These are phyloP conservation scores for Byasa hedistus DNA, from an alignment of 2,888 invertebrate genomes.

Conservation along the genomic window DNA sequence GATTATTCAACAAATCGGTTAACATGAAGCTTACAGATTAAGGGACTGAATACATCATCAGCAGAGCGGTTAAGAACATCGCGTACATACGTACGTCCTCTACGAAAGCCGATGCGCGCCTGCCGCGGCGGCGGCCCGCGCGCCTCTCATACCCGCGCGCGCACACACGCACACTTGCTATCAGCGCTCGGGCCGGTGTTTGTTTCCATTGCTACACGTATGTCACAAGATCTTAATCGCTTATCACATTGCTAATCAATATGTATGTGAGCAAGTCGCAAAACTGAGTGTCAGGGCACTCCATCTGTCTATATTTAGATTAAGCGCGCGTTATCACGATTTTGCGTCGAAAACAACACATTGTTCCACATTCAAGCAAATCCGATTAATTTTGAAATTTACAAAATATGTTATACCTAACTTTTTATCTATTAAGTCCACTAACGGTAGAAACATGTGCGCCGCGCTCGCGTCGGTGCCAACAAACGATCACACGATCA, in stretches of 20 bases:
- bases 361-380: slow-evolving; percentile 10
- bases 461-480: no score
- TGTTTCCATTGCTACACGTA: neutral
- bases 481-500: no score
- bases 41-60: slow-evolving; percentile 25
- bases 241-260: slow-evolving; percentile 5
- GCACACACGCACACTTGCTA: neutral
- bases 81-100: slow-evolving; percentile 15
- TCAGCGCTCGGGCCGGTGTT: neutral
- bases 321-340: neutral
- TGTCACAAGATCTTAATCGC: slow-evolving; percentile 4
- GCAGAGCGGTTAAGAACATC: slow-evolving; percentile 24
- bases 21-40: slow-evolving; percentile 1
- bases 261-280: neutral
- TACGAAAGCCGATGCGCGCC: neutral
- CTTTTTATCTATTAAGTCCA: neutral
- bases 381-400: slow-evolving; percentile 4
- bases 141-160: neutral
- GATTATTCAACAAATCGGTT: neutral
- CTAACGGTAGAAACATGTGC: neutral
- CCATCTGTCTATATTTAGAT: slow-evolving; percentile 16
- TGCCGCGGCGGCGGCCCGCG: neutral
- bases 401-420: neutral
- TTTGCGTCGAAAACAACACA: slow-evolving; percentile 8
- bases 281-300: neutral